These are phyloP conservation scores for Huso huso DNA, from an alignment of 2,797 vertebrate genomes.

Conservation along the genomic window DNA sequence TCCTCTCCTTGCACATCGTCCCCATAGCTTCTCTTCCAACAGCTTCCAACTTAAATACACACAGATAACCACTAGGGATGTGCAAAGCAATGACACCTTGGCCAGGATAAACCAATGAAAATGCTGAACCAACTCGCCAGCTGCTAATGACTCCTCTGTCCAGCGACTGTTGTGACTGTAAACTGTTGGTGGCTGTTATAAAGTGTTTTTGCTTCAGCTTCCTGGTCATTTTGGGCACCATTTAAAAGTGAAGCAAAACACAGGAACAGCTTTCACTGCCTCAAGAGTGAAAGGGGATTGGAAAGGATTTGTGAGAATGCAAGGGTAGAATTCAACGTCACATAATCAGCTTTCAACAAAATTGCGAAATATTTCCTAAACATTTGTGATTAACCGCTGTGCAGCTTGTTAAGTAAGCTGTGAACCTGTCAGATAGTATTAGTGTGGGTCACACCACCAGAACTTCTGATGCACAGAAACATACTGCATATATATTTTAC, in stretches of 20 bases:
- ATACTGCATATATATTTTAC: too few relatives aligned
- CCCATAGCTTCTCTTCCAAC: too few relatives aligned
- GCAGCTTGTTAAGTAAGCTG: neutral
- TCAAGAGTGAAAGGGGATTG: neutral
- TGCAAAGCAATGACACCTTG: too few relatives aligned
- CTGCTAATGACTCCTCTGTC: neutral
- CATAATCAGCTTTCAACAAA: conserved; percentile 3
- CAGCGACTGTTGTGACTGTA: neutral
- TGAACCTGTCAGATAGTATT: too few relatives aligned
- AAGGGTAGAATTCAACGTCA: neutral
- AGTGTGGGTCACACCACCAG: too few relatives aligned
- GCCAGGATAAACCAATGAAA: too few relatives aligned
- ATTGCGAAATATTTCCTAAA: neutral
- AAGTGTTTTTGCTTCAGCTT: neutral
- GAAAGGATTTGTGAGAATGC: neutral
- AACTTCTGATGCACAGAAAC: too few relatives aligned
- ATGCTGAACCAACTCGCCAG: too few relatives aligned
- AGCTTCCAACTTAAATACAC: too few relatives aligned
- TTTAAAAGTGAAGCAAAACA: neutral
- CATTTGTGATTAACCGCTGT: conserved; percentile 1
- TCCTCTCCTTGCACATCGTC: too few relatives aligned
- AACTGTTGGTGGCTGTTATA: neutral
- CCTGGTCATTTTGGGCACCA: neutral
- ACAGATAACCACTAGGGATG: too few relatives aligned
- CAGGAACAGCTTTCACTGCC: neutral